These are phyloP conservation scores for Oryctes rhinoceros DNA, from an alignment of 1,140 invertebrate genomes.

Conservation along the genomic window DNA sequence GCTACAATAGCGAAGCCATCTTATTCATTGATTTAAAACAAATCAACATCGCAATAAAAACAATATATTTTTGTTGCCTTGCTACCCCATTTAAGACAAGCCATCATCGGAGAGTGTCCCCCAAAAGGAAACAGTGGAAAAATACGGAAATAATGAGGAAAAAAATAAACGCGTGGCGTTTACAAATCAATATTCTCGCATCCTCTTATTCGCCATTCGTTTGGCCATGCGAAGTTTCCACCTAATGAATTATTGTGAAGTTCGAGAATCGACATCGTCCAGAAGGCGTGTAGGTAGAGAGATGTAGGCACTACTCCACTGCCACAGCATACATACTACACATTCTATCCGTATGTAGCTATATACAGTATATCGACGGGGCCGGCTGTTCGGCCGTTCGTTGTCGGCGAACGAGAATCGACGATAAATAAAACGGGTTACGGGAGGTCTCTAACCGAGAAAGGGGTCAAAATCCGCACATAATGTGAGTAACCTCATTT, in stretches of 20 bases:
- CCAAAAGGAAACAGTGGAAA: no score
- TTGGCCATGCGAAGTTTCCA: not conserved
- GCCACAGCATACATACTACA: conserved; percentile 6
- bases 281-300: not conserved
- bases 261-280: not conserved
- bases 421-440: conserved; percentile 41
- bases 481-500: conserved; percentile 41
- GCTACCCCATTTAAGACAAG: no score
- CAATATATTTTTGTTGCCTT: no score
- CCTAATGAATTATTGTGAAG: conserved; percentile 1
- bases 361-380: conserved; percentile 20
- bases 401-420: conserved; percentile 25
- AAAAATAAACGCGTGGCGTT: no score
- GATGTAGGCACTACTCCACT: conserved; percentile 6
- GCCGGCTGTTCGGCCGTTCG: conserved; percentile 1
- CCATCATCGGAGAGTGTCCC: no score
- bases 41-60: no score
- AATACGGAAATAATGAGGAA: no score
- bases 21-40: no score
- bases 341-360: conserved; percentile 7
- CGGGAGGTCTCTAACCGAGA: conserved; percentile 41
- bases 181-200: no score
- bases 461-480: conserved; percentile 40
- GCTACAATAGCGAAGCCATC: no score
- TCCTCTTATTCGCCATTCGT: no score